Evolutionary conservation across 2,113 vertebrate species (phyloP).

Genomic region (Myotis brandtii): DNA sequence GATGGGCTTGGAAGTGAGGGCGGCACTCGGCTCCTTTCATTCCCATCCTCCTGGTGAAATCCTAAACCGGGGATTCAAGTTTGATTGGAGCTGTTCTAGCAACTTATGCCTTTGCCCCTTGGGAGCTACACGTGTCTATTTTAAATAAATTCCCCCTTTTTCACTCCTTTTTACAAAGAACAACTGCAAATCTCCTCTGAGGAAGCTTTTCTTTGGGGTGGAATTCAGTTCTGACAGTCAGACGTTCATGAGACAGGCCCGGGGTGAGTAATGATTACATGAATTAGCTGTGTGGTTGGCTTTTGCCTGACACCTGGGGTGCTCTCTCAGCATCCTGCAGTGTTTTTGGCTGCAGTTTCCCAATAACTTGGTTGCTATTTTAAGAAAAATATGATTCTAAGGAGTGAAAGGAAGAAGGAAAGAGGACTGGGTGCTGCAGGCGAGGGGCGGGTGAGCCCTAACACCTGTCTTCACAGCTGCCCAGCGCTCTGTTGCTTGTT

Average conservation of each 20-base stretch:
- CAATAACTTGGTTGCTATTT: neutral
- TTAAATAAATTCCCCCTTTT: slow-evolving; percentile 68
- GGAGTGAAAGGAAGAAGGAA: neutral
- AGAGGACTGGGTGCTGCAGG: neutral
- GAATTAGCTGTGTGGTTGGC: neutral
- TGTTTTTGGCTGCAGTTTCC: neutral
- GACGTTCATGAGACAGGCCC: neutral
- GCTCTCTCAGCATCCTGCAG: neutral
- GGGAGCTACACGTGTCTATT: slow-evolving; percentile 65
- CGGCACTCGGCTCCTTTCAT: slow-evolving; percentile 45
- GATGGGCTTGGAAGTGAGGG: slow-evolving; percentile 32
- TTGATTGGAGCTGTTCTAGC: slow-evolving; percentile 66
- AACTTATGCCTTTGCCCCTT: slow-evolving; percentile 45
- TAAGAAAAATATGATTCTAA: slow-evolving; percentile 37
- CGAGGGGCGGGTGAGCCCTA: no score
- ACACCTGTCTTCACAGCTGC: neutral
- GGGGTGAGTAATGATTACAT: slow-evolving; percentile 28
- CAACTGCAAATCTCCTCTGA: slow-evolving; percentile 69
- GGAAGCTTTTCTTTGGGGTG: slow-evolving; percentile 54
- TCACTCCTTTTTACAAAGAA: slow-evolving; percentile 64
- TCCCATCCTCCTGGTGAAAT: slow-evolving; percentile 26
- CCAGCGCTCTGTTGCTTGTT: neutral
- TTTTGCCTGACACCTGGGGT: neutral
- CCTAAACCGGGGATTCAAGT: slow-evolving; percentile 49
- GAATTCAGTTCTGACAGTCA: slow-evolving; percentile 70